phyloP scores from a whole-genome alignment of 2,113 vertebrate genomes.

The Syngnathoides biaculeatus region DNA sequence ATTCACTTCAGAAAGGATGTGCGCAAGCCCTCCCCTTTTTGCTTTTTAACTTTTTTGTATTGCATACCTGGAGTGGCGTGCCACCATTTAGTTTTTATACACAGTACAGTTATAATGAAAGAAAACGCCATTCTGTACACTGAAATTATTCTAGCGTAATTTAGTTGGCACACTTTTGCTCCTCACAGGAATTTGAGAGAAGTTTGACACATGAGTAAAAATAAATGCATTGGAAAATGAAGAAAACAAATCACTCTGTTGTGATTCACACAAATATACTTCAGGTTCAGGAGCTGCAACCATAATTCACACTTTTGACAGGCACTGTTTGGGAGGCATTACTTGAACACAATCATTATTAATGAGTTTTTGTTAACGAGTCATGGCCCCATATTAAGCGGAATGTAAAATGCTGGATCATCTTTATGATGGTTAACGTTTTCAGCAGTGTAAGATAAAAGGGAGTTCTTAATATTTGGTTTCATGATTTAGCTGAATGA shows the following conservation, averaged over 20 bases:
- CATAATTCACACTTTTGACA: background rate
- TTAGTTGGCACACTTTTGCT: constrained; percentile 6
- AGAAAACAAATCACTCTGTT: constrained; percentile 56
- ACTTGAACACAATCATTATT: background rate
- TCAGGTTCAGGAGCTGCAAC: background rate
- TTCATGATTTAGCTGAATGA: background rate
- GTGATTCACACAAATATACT: background rate
- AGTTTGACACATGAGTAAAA: constrained; percentile 50
- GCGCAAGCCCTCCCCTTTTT: constrained; percentile 20
- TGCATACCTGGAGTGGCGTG: constrained; percentile 48
- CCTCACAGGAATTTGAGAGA: constrained; percentile 15
- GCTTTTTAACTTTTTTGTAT: constrained; percentile 35
- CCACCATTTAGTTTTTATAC: constrained; percentile 10
- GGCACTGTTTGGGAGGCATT: background rate
- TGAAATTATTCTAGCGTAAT: background rate
- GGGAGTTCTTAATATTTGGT: background rate
- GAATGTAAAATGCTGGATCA: background rate
- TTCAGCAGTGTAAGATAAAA: background rate
- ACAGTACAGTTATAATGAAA: constrained; percentile 7
- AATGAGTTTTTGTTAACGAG: too few species aligned
- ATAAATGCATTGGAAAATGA: constrained; percentile 46
- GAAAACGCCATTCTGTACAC: constrained; percentile 1
- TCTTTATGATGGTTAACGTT: background rate
- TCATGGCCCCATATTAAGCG: too few species aligned
- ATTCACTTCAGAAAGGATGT: constrained; percentile 66